Base-by-base conservation (phyloP, 1,140 invertebrate genomes). In the Euborellia annulipes region DNA sequence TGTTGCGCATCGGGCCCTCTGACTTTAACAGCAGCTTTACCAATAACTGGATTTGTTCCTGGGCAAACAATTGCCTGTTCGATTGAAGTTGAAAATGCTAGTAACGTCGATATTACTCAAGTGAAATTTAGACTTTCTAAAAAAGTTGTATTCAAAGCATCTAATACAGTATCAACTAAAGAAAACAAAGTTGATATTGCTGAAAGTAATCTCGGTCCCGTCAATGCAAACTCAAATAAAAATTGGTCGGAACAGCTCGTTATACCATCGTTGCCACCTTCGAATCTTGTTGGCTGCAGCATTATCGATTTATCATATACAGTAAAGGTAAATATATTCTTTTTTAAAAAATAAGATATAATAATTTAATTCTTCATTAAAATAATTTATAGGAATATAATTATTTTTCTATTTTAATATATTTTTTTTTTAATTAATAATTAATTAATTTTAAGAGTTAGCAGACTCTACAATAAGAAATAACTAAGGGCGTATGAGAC, bases 41-140 rank as follows among this genome's bases (percentile, higher is more conserved):
- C 58, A 11, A 48, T 50, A 39, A 53, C 48, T 11, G 57, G 57
- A 3, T 60, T 53, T 46, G 56, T 59, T 16, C 55, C 58, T 8
- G 58, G 58, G 8, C 57, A 60, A 43, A 49, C 55, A 36, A 57
- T 60, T 27, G 45, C 53, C 16, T 44, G 59, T 3, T 46, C 43
- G 19, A 54, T 55, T 4, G 56, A 58, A 43, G 50, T 54, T 6
- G 50, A 55, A 38, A 60, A 60, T 46, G 36, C 50, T 19, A 47
- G 43, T 16, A 36, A 41, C 14, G 45, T 40, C 8, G 45, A 16
- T 14, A 36, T 49, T 13, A 19, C 16, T 16, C 22, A 45, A n/a
- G 43, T 49, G 13, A 39, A 38, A n/a, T 23, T 41, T 9, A 30
- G n/a, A n/a, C n/a, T n/a, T 40, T 3, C 22, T 49, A 7, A 39